Conservation (phyloP, 1,140 invertebrate species). For the Calycopis cecrops region DNA sequence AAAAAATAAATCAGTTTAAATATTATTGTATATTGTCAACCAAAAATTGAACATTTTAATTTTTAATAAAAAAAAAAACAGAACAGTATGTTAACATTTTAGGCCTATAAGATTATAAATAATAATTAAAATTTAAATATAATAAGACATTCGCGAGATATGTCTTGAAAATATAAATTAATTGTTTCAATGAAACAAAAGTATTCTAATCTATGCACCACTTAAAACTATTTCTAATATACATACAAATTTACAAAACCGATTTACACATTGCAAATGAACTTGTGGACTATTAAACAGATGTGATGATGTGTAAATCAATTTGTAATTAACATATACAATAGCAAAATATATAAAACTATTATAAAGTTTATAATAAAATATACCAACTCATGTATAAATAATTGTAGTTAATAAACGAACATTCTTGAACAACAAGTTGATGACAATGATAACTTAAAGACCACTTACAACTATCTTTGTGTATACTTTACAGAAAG, state of each 20-base stretch:
- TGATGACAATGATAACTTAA: too few species aligned
- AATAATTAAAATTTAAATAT: constrained; percentile 23
- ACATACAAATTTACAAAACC: constrained; percentile 49
- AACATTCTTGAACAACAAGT: too few species aligned
- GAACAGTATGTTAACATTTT: constrained; percentile 53
- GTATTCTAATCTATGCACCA: constrained; percentile 47
- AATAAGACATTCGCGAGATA: constrained; percentile 29
- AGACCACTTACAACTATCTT: too few species aligned
- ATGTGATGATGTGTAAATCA: constrained; percentile 28
- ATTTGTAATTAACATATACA: constrained; percentile 51
- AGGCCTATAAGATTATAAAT: constrained; percentile 50
- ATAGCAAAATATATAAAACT: constrained; percentile 60
- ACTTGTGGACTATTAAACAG: background rate
- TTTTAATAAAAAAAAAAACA: constrained; percentile 62
- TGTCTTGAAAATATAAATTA: constrained; percentile 35
- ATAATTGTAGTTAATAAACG: too few species aligned
- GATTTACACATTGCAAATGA: constrained; percentile 31
- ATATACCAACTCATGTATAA: constrained; percentile 58
- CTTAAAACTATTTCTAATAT: constrained; percentile 64
- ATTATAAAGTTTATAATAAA: constrained; percentile 63
- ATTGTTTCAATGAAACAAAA: constrained; percentile 34
- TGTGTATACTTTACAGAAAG: too few species aligned
- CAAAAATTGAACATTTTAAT: constrained; percentile 68
- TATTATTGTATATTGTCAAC: constrained; percentile 72
- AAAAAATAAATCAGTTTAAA: constrained; percentile 39